These are phyloP conservation scores for Belonocnema kinseyi DNA, from an alignment of 1,140 invertebrate genomes.

Conservation along the genomic window DNA sequence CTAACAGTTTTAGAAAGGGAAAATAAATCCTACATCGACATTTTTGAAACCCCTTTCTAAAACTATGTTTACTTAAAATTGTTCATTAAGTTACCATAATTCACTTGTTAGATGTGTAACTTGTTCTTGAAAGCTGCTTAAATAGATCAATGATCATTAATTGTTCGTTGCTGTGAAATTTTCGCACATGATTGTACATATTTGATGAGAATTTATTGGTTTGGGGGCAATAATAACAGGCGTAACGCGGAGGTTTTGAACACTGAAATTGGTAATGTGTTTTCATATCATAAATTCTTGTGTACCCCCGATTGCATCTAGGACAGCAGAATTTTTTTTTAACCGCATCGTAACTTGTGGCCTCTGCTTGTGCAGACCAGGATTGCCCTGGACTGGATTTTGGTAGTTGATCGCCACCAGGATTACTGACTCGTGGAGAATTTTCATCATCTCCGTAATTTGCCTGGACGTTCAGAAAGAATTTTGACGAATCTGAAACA, in stretches of 20 bases:
- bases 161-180: conserved; percentile 59
- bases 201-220: conserved; percentile 72
- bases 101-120: conserved; percentile 35
- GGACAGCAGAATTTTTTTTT: conserved; percentile 60
- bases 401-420: not conserved
- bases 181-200: conserved; percentile 69
- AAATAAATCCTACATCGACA: too few relatives aligned
- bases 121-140: conserved; percentile 50
- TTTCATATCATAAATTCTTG: conserved; percentile 66
- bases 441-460: conserved; percentile 7
- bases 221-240: conserved; percentile 84
- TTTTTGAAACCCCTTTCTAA: too few relatives aligned
- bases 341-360: not conserved
- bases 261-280: conserved; percentile 87
- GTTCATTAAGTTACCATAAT: not conserved
- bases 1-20: too few relatives aligned
- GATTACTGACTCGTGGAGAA: not conserved
- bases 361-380: conserved; percentile 6
- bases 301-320: conserved; percentile 72
- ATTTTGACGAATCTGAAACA: conserved; percentile 12
- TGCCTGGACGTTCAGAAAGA: conserved; percentile 9
- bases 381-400: not conserved
- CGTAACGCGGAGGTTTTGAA: conserved; percentile 86
- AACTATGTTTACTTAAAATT: too few relatives aligned
- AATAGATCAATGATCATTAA: conserved; percentile 60